Evolutionary conservation across 2,797 vertebrate species (phyloP).

Genomic region (Nannoperca obscura): DNA sequence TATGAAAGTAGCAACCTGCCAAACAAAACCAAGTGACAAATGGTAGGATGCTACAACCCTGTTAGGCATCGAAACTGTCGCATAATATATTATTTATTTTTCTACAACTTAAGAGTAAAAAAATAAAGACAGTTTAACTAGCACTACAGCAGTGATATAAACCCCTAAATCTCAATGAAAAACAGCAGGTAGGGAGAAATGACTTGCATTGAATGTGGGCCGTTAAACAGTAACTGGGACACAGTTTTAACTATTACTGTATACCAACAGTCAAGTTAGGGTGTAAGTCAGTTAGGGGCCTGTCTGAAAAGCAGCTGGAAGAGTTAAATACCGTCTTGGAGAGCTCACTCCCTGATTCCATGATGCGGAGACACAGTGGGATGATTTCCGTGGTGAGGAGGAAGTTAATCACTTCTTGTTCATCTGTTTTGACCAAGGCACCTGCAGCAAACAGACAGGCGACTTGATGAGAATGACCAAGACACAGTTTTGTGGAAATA

Average conservation of each 20-base stretch:
- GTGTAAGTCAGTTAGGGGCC: not conserved
- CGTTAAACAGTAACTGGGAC: not conserved
- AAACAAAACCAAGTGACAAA: conserved; percentile 1
- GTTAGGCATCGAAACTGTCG: not conserved
- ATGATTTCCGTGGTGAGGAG: conserved; percentile 98
- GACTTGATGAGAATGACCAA: not conserved
- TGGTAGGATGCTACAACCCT: not conserved
- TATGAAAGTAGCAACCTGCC: conserved; percentile 97
- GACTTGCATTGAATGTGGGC: too few relatives aligned
- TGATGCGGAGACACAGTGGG: conserved; percentile 96
- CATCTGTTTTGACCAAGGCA: conserved; percentile 97
- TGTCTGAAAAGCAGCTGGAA: conserved; percentile 3
- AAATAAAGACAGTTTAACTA: not conserved
- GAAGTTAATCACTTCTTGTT: conserved; percentile 99
- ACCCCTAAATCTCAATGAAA: not conserved
- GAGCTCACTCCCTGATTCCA: conserved; percentile 99
- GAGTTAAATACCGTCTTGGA: conserved; percentile 92
- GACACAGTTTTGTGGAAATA: not conserved
- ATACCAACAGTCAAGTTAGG: not conserved
- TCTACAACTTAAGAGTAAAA: not conserved
- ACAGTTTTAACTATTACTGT: not conserved
- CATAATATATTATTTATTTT: not conserved
- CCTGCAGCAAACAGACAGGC: conserved; percentile 77
- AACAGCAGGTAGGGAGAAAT: not conserved
- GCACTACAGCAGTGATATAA: not conserved